phyloP scores from a whole-genome alignment of 2,113 vertebrate genomes.

The Cromileptes altivelis region DNA sequence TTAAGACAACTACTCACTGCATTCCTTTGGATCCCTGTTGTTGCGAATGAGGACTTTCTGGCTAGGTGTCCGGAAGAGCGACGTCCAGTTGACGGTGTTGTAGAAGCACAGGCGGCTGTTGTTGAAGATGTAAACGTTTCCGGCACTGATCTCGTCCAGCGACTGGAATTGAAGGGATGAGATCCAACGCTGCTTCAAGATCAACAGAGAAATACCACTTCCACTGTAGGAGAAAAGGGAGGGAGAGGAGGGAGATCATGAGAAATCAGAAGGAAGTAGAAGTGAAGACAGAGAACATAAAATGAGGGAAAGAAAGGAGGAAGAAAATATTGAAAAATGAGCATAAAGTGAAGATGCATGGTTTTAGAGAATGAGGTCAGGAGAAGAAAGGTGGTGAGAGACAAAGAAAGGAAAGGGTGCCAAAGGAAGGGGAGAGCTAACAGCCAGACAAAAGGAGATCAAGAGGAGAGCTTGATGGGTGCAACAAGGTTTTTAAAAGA shows the following conservation, averaged over 20 bases:
- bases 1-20: conserved; percentile 88
- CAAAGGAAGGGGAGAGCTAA: not conserved
- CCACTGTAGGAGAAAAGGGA: conserved; percentile 49
- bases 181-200: conserved; percentile 96
- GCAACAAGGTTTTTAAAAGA: not conserved
- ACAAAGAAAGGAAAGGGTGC: too few relatives aligned
- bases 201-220: conserved; percentile 95
- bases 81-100: conserved; percentile 98
- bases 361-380: not conserved
- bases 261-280: not conserved
- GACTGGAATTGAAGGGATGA: conserved; percentile 95
- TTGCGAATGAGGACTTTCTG: conserved; percentile 94
- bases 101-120: conserved; percentile 97
- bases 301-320: not conserved
- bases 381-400: too few relatives aligned
- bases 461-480: not conserved
- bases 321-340: not conserved
- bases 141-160: conserved; percentile 95
- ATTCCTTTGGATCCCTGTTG: conserved; percentile 92
- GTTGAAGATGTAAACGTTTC: conserved; percentile 97
- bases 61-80: conserved; percentile 91
- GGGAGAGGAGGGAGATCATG: not conserved
- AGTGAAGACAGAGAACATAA: not conserved
- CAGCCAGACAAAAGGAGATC: not conserved
- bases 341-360: not conserved